Evolutionary conservation across 1,140 invertebrate species (phyloP).

Genomic region (Armadillidium nasatum): DNA sequence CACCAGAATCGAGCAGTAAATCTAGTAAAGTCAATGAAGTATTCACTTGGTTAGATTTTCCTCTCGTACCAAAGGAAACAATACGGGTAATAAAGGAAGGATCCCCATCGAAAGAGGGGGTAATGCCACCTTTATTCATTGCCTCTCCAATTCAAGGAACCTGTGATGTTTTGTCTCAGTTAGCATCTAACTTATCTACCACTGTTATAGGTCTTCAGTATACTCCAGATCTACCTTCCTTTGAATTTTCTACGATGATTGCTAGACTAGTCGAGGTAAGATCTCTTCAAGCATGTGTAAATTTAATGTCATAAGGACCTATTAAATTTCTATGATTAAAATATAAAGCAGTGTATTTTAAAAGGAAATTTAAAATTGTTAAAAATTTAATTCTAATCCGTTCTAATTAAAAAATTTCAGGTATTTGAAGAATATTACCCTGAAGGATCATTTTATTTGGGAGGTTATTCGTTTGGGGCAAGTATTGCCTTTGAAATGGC

Average conservation of each 20-base stretch:
- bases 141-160: background rate
- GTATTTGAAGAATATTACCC: slow-evolving; percentile 71
- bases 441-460: slow-evolving; percentile 74
- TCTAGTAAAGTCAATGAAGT: background rate
- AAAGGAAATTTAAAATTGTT: too few species aligned
- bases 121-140: background rate
- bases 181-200: background rate
- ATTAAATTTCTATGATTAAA: too few species aligned
- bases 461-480: slow-evolving; percentile 92
- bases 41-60: background rate
- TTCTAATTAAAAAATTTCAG: slow-evolving; percentile 47
- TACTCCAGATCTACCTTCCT: background rate
- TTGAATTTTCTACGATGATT: background rate
- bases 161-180: slow-evolving; percentile 4
- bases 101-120: background rate
- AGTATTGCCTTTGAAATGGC: slow-evolving; percentile 91
- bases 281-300: too few species aligned
- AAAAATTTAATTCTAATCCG: too few species aligned
- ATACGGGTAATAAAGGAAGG: background rate
- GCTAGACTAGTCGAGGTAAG: background rate
- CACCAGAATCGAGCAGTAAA: too few species aligned
- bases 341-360: too few species aligned
- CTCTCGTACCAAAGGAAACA: background rate
- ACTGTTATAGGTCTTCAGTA: background rate
- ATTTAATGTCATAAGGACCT: too few species aligned